Evolutionary conservation across 2,797 vertebrate species (phyloP).

Genomic region (Poeciliopsis gracilis): DNA sequence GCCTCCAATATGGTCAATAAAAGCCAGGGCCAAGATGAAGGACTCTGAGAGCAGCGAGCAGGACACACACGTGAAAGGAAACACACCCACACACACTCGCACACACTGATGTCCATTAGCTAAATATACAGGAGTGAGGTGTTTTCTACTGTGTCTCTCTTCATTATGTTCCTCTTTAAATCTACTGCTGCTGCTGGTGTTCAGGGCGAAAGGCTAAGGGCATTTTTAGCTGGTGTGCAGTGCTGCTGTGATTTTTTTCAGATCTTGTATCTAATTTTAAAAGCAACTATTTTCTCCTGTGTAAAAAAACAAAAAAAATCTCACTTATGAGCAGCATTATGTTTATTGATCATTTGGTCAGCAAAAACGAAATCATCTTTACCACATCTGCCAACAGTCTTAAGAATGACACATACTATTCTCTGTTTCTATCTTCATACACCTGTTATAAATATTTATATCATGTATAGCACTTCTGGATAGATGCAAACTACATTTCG

Average conservation of each 20-base stretch:
- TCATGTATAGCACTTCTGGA: too few species aligned
- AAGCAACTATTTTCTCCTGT: neutral
- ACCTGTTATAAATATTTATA: too few species aligned
- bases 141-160: slow-evolving; percentile 50
- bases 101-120: slow-evolving; percentile 55
- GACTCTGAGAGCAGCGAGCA: slow-evolving; percentile 54
- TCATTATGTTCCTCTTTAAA: slow-evolving; percentile 55
- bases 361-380: neutral
- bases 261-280: neutral
- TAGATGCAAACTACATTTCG: too few species aligned
- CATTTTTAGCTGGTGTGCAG: neutral
- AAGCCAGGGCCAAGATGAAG: slow-evolving; percentile 68
- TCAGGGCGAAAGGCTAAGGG: neutral
- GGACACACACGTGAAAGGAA: slow-evolving; percentile 29
- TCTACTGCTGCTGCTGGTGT: neutral
- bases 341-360: neutral
- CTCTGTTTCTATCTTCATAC: too few species aligned
- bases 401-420: neutral
- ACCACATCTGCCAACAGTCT: neutral
- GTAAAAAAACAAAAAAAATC: neutral
- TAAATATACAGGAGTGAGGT: slow-evolving; percentile 49
- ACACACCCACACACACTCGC: slow-evolving; percentile 16
- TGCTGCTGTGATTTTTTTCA: neutral
- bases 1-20: slow-evolving; percentile 78
- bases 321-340: neutral